Conservation (phyloP, 2,113 vertebrate species). For the Nothocercus nigrocapillus region DNA sequence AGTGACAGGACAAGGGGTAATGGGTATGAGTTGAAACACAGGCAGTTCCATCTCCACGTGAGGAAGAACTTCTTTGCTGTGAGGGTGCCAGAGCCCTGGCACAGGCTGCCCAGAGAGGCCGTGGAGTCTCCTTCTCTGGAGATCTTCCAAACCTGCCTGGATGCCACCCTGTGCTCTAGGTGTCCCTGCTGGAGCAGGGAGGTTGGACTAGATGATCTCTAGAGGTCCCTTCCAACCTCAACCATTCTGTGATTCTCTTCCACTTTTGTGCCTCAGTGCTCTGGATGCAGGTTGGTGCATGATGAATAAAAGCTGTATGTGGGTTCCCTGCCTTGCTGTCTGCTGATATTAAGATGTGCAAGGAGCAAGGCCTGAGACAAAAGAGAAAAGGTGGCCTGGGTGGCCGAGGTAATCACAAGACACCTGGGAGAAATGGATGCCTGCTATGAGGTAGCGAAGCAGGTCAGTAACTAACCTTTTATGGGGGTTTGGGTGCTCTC, state of each 20-base stretch:
- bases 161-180: too few relatives aligned
- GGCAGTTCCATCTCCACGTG: too few relatives aligned
- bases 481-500: not conserved
- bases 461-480: not conserved
- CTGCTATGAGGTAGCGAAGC: not conserved
- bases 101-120: too few relatives aligned
- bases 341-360: rapidly evolving
- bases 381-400: not conserved
- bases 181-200: too few relatives aligned
- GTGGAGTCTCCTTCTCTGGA: too few relatives aligned
- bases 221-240: too few relatives aligned
- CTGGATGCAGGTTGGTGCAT: not conserved
- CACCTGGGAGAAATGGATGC: rapidly evolving
- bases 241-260: not conserved
- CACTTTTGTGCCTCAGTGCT: not conserved
- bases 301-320: not conserved
- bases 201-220: too few relatives aligned
- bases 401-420: not conserved
- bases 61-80: too few relatives aligned
- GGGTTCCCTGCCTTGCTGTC: rapidly evolving
- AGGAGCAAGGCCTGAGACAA: not conserved
- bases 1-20: too few relatives aligned
- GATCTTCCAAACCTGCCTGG: too few relatives aligned
- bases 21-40: too few relatives aligned
- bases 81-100: too few relatives aligned